phyloP scores from a whole-genome alignment of 2,797 vertebrate species.

The Rhodeus uyekii region DNA sequence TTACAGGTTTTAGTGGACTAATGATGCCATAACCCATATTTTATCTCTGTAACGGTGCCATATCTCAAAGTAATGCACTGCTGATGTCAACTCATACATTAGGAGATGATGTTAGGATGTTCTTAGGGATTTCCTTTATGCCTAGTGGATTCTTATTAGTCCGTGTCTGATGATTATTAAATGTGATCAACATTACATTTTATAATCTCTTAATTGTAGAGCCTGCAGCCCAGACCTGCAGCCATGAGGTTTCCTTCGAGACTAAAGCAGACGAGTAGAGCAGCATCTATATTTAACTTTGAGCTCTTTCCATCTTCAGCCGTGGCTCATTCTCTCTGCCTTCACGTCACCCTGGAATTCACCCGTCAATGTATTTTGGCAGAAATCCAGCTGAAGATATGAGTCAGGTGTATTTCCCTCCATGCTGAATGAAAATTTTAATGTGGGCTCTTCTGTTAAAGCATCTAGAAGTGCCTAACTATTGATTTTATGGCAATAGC shows the following conservation, averaged over 20 bases:
- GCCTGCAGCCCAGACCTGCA: background rate
- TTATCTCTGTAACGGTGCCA: background rate
- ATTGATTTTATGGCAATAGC: background rate
- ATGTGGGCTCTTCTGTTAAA: background rate
- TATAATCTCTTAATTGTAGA: background rate
- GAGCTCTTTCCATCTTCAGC: background rate
- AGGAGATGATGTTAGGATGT: background rate
- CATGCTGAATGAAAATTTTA: background rate
- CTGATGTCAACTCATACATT: slow-evolving; percentile 2
- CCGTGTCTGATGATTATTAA: background rate
- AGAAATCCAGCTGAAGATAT: slow-evolving; percentile 19
- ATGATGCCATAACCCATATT: background rate
- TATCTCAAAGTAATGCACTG: background rate
- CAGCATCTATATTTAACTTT: slow-evolving; percentile 17
- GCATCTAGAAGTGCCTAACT: background rate
- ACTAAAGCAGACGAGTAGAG: background rate
- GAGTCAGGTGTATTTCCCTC: background rate
- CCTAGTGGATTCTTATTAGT: background rate
- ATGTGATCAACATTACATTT: background rate
- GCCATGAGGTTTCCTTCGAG: background rate
- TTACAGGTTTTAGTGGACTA: background rate
- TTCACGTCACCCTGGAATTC: background rate
- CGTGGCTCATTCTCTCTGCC: background rate
- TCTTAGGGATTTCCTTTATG: background rate
- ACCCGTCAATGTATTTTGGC: slow-evolving; percentile 23